Evolutionary conservation across 2,888 invertebrate genomes (phyloP).

Genomic region (Pachydiplax longipennis): DNA sequence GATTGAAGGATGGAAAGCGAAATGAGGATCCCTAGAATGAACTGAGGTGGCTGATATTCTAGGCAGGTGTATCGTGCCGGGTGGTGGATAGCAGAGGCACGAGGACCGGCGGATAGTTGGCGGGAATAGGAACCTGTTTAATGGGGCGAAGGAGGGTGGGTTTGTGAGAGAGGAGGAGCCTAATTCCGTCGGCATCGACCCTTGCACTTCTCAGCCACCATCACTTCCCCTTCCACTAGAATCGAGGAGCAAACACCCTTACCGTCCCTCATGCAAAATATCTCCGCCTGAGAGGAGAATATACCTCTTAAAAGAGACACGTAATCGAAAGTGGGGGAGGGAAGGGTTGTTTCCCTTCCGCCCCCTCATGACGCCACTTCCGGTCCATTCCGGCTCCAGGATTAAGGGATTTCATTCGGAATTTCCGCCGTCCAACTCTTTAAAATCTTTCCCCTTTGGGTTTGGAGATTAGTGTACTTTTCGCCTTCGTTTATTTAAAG

Average conservation of each 20-base stretch:
- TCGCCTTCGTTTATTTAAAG: background rate
- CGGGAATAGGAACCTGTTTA: background rate
- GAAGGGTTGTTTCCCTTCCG: background rate
- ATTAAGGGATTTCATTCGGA: background rate
- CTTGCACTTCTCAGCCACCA: background rate
- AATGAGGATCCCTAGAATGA: background rate
- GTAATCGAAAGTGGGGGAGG: too few species aligned
- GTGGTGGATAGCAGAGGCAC: background rate
- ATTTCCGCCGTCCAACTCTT: background rate
- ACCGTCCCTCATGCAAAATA: background rate
- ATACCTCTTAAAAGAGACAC: too few species aligned
- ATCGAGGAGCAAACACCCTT: too few species aligned
- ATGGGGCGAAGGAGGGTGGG: background rate
- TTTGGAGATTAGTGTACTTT: background rate
- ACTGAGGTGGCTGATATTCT: background rate
- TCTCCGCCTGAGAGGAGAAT: background rate
- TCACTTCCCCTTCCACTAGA: background rate
- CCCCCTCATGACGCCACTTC: background rate
- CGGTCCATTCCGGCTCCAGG: background rate
- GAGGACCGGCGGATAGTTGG: background rate
- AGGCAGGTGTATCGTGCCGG: background rate
- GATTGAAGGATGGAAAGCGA: background rate
- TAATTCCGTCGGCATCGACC: background rate
- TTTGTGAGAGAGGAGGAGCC: background rate
- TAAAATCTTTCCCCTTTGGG: background rate